A percentile compares a stretch with the other conserved stretches of the same genome.
These are phyloP conservation scores for Atrichornis clamosus DNA, from an alignment of 2,113 vertebrate species.

Conservation along the genomic window DNA sequence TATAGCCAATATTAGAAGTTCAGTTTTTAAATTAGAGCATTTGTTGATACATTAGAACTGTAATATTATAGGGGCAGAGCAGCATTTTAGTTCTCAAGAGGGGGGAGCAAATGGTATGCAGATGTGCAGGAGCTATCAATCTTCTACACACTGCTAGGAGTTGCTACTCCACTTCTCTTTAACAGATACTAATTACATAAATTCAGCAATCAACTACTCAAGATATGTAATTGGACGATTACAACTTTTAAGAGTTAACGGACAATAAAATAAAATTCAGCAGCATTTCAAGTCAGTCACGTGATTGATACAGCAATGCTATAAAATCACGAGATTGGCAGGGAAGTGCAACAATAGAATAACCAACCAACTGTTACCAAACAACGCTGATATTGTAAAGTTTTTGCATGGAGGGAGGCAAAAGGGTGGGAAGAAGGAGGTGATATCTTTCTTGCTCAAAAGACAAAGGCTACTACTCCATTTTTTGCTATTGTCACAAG, in stretches of 20 bases:
- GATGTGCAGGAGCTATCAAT: neutral
- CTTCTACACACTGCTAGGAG: neutral
- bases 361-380: constrained; percentile 16
- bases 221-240: neutral
- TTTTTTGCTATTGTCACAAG: neutral
- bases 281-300: neutral
- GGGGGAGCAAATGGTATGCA: neutral
- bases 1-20: neutral
- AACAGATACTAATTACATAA: neutral
- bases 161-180: neutral
- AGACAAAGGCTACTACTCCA: neutral
- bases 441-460: neutral
- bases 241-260: neutral
- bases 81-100: neutral
- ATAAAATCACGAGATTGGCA: neutral
- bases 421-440: neutral
- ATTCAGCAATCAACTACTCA: fast-evolving
- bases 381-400: constrained; percentile 20
- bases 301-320: neutral
- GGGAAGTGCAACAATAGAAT: constrained; percentile 12
- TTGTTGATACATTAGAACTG: neutral
- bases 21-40: neutral
- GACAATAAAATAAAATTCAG: neutral
- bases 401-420: neutral
- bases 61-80: neutral